phyloP scores from a whole-genome alignment of 2,113 vertebrate genomes.

The Urocitellus parryii region DNA sequence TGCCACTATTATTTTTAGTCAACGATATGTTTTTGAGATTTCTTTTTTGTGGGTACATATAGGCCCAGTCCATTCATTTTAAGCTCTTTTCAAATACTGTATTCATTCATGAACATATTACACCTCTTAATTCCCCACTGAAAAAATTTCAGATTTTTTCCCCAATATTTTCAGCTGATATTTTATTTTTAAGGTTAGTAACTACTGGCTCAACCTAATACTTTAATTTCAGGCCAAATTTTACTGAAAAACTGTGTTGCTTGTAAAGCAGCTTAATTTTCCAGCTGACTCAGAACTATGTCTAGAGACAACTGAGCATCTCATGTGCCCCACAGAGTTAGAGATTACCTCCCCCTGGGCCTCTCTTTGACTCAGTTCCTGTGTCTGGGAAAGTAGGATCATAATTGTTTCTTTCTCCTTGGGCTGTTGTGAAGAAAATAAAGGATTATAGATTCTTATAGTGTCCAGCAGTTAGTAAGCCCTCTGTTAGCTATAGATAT shows the following conservation, averaged over 20 bases:
- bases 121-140: not conserved
- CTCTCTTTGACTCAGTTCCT: not conserved
- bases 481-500: not conserved
- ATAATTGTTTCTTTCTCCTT: not conserved
- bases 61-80: not conserved
- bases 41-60: not conserved
- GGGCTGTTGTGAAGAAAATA: not conserved
- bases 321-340: not conserved
- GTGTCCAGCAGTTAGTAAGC: not conserved
- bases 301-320: not conserved
- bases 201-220: not conserved
- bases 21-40: not conserved
- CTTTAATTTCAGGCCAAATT: conserved; percentile 18
- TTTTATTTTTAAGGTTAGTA: conserved; percentile 44
- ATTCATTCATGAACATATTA: not conserved
- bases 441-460: not conserved
- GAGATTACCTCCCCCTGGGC: not conserved
- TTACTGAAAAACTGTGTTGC: not conserved
- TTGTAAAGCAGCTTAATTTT: not conserved
- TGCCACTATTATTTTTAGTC: not conserved
- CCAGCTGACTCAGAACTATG: not conserved
- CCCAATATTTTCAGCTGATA: not conserved
- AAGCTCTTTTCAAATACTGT: not conserved
- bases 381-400: not conserved
- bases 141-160: not conserved